These are phyloP conservation scores for Hexactinellida sp. DNA, from an alignment of 37 sponge, comb jelly and placozoan genomes.

Conservation along the genomic window DNA sequence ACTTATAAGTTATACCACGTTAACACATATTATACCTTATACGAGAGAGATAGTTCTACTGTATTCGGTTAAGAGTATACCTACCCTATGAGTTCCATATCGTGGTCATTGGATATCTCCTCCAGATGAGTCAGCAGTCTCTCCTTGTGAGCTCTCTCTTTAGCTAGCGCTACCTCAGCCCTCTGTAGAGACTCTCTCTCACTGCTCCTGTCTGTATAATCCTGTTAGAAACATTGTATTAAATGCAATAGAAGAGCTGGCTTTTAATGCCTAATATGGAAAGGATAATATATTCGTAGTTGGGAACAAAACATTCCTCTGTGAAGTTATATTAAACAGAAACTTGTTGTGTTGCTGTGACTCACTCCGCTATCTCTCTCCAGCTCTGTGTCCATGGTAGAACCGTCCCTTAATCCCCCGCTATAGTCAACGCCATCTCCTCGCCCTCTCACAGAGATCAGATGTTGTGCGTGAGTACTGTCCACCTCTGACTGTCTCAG, in stretches of 20 bases:
- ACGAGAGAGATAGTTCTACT: background rate
- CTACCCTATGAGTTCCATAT: background rate
- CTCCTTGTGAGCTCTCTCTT: constrained; percentile 8
- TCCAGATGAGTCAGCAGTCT: background rate
- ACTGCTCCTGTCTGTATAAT: too few species aligned
- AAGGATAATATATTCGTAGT: background rate
- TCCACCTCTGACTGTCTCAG: background rate
- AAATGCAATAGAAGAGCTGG: background rate
- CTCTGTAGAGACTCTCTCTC: background rate
- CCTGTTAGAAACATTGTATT: too few species aligned
- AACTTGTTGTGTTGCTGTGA: background rate
- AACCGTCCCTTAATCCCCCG: background rate
- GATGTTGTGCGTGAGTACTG: background rate
- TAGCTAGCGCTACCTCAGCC: background rate
- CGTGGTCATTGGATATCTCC: background rate
- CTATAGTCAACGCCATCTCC: constrained; percentile 1
- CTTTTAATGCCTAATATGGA: too few species aligned
- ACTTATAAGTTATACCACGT: background rate
- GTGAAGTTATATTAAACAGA: background rate
- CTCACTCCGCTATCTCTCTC: background rate
- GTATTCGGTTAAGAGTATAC: background rate
- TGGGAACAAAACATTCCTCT: background rate
- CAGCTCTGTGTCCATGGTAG: background rate
- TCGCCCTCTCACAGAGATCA: background rate
- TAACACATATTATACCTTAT: background rate